Conservation (phyloP, 1,140 invertebrate species). For the Heliconius himera region DNA sequence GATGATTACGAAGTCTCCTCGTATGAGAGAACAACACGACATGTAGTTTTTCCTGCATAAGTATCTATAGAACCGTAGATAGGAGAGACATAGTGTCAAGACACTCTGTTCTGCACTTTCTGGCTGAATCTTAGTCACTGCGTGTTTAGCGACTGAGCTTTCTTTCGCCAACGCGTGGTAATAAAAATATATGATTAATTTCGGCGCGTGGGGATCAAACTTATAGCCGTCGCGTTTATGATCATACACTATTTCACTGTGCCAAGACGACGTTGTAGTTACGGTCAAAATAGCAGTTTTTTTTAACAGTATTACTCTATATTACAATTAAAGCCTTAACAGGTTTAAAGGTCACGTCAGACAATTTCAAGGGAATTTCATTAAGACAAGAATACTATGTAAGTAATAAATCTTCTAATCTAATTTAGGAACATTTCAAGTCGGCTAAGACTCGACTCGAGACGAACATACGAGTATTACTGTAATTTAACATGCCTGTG, state of each 20-base stretch:
- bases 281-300: too few relatives aligned
- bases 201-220: too few relatives aligned
- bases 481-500: slow-evolving; percentile 4
- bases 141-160: too few relatives aligned
- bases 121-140: too few relatives aligned
- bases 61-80: neutral
- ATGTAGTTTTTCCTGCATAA: neutral
- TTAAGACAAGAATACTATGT: neutral
- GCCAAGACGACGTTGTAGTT: too few relatives aligned
- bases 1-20: neutral
- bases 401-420: slow-evolving; percentile 6
- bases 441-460: neutral
- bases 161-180: too few relatives aligned
- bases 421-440: slow-evolving; percentile 14
- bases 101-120: neutral
- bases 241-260: too few relatives aligned
- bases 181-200: too few relatives aligned
- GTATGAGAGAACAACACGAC: neutral
- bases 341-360: neutral
- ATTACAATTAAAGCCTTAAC: neutral
- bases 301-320: neutral
- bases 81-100: neutral
- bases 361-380: neutral
- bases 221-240: too few relatives aligned
- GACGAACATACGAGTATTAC: neutral